phyloP scores from a whole-genome alignment of 2,113 vertebrate genomes.

The Ursus arctos region DNA sequence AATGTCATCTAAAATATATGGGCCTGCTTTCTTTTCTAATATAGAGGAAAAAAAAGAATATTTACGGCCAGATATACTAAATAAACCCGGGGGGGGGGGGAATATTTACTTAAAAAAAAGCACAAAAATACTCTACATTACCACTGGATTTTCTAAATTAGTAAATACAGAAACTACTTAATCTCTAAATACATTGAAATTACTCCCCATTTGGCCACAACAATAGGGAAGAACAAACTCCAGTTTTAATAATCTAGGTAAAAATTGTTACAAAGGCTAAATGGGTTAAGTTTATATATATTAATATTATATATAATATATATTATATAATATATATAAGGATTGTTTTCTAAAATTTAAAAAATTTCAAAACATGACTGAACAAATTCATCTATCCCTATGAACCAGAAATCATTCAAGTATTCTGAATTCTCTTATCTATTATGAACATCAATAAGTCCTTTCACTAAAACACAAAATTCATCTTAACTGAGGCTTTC shows the following conservation, averaged over 20 bases:
- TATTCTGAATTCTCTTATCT: neutral
- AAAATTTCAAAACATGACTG: neutral
- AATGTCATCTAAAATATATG: constrained; percentile 55
- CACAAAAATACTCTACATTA: neutral
- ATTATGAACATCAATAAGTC: neutral
- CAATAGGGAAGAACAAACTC: neutral
- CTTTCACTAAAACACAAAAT: neutral
- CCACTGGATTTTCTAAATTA: neutral
- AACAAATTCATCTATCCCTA: neutral
- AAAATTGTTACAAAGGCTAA: neutral
- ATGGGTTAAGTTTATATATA: neutral
- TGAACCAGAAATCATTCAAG: neutral
- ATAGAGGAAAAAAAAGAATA: neutral
- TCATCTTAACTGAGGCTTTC: neutral
- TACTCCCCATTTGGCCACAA: neutral
- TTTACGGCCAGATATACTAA: neutral
- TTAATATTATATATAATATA: neutral
- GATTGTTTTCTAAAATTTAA: neutral
- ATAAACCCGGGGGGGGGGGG: neutral
- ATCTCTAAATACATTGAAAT: neutral
- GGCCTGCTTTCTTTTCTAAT: constrained; percentile 15
- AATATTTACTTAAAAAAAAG: neutral
- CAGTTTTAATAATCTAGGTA: neutral
- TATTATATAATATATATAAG: neutral
- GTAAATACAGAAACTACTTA: neutral